A percentile compares a stretch with the other conserved stretches of the same genome.
phyloP scores from a whole-genome alignment of 2,797 vertebrate genomes.

The Gobionotothen gibberifrons region DNA sequence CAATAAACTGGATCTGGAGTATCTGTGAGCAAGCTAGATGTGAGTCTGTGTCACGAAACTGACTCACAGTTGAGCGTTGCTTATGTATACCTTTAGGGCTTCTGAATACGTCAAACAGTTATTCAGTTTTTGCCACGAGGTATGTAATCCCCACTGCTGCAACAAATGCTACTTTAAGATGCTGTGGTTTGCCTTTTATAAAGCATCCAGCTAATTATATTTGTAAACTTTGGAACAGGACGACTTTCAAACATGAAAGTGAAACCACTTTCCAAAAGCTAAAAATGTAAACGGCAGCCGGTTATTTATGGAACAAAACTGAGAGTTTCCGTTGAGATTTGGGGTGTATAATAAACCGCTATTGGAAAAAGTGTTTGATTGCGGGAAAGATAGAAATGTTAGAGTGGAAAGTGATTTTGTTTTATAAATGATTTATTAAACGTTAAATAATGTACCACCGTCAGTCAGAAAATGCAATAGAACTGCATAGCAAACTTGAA shows the following conservation, averaged over 20 bases:
- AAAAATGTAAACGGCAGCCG: background rate
- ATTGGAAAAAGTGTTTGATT: background rate
- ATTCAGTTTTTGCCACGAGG: background rate
- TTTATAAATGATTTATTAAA: too few relatives aligned
- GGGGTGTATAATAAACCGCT: background rate
- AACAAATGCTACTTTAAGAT: constrained; percentile 30
- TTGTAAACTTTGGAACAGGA: constrained; percentile 17
- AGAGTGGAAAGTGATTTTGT: background rate
- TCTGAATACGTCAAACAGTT: constrained; percentile 7
- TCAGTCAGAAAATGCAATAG: too few relatives aligned
- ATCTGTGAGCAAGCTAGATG: background rate
- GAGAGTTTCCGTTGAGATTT: background rate
- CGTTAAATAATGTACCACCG: too few relatives aligned
- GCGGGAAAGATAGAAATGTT: background rate
- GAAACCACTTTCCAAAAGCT: constrained; percentile 18
- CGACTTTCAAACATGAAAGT: background rate
- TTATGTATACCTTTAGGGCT: constrained; percentile 16
- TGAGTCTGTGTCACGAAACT: constrained; percentile 11
- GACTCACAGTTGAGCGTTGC: constrained; percentile 13
- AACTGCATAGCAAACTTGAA: too few relatives aligned
- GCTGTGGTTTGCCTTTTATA: constrained; percentile 12
- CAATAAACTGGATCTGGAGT: background rate
- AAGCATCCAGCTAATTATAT: constrained; percentile 8
- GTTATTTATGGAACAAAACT: constrained; percentile 22
- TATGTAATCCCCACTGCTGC: constrained; percentile 7